A percentile compares a stretch with the other conserved stretches of the same genome.
phyloP scores from a whole-genome alignment of 2,113 vertebrate species.

The Psilopsiagon aymara region DNA sequence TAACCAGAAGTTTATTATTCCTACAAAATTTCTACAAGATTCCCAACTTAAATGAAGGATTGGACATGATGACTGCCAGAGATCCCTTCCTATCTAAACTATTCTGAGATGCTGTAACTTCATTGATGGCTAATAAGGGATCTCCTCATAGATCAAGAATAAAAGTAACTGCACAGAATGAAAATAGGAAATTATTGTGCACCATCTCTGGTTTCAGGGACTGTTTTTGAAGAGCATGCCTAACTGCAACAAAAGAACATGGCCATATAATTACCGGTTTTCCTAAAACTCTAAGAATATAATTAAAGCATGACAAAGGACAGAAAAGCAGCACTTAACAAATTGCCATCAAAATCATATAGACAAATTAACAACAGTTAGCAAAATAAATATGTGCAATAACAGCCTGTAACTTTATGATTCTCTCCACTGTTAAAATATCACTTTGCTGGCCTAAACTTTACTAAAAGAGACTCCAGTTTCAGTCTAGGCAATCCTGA shows the following conservation, averaged over 20 bases:
- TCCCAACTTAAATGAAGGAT: not conserved
- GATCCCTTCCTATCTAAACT: not conserved
- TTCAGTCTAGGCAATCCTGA: not conserved
- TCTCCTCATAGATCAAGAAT: not conserved
- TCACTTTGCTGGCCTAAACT: accelerated
- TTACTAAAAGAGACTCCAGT: not conserved
- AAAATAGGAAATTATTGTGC: not conserved
- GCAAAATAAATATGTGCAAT: not conserved
- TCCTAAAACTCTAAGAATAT: not conserved
- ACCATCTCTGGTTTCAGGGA: not conserved
- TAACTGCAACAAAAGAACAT: not conserved
- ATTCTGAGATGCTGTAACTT: not conserved
- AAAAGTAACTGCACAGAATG: not conserved
- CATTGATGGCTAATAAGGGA: not conserved
- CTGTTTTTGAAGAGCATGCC: not conserved
- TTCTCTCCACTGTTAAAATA: not conserved
- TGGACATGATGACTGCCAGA: not conserved
- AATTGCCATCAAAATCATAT: not conserved
- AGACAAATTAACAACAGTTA: not conserved
- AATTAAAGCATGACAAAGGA: not conserved
- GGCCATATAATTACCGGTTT: not conserved
- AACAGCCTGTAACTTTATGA: not conserved
- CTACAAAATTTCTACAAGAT: not conserved
- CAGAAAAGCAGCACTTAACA: not conserved
- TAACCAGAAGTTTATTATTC: not conserved